Evolutionary conservation across 2,888 invertebrate genomes (phyloP).

Genomic region (Brachyptera putata): DNA sequence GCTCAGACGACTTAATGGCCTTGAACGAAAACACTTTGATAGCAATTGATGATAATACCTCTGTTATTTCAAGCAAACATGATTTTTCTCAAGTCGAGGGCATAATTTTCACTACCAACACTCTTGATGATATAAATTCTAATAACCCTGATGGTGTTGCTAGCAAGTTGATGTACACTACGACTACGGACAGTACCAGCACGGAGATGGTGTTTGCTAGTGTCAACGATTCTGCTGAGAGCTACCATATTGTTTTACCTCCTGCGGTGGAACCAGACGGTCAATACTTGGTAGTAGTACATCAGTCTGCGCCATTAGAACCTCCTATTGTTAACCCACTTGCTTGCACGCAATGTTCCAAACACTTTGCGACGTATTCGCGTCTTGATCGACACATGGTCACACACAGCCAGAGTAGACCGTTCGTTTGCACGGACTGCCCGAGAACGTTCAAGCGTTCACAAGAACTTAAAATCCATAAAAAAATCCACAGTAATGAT

Average conservation of each 20-base stretch:
- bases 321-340: not conserved
- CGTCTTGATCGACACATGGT: conserved; percentile 33
- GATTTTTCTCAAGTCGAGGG: too few species aligned
- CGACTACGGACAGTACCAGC: too few species aligned
- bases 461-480: conserved; percentile 37
- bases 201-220: too few species aligned
- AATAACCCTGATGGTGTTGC: too few species aligned
- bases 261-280: not conserved
- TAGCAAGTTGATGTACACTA: too few species aligned
- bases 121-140: too few species aligned
- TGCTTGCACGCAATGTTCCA: conserved; percentile 9
- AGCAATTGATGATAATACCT: not conserved
- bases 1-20: not conserved
- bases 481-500: conserved; percentile 39
- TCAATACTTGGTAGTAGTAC: not conserved
- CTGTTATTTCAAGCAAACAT: too few species aligned
- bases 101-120: too few species aligned
- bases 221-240: not conserved
- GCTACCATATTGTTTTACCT: not conserved
- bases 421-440: conserved; percentile 38
- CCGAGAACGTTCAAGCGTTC: conserved; percentile 37
- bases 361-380: conserved; percentile 16
- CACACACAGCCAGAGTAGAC: conserved; percentile 18
- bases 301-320: not conserved
- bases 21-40: not conserved